These are phyloP conservation scores for Monopterus albus DNA, from an alignment of 2,113 vertebrate species.

Conservation along the genomic window DNA sequence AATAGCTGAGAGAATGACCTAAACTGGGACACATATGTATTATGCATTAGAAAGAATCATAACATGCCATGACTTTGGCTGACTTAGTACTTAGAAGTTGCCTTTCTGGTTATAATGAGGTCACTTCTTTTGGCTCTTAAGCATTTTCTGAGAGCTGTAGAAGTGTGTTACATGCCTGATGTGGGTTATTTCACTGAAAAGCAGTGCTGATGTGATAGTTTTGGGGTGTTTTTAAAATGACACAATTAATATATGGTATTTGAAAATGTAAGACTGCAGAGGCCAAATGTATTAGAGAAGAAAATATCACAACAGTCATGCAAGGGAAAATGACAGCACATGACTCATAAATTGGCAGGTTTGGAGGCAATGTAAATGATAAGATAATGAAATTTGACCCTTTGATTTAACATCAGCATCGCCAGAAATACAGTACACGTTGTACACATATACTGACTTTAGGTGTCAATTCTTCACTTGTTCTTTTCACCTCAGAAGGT, in stretches of 20 bases:
- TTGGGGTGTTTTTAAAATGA: slow-evolving; percentile 10
- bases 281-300: not conserved
- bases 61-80: slow-evolving; percentile 63
- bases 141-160: slow-evolving; percentile 35
- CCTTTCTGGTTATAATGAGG: slow-evolving; percentile 66
- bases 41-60: slow-evolving; percentile 68
- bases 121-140: slow-evolving; percentile 57
- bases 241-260: slow-evolving; percentile 9
- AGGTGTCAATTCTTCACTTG: not conserved
- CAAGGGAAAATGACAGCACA: slow-evolving; percentile 10
- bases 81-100: slow-evolving; percentile 57
- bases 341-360: not conserved
- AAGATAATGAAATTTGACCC: slow-evolving; percentile 40
- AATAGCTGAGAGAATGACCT: slow-evolving; percentile 44
- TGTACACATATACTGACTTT: not conserved
- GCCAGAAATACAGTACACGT: not conserved
- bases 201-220: slow-evolving; percentile 23
- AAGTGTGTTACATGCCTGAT: slow-evolving; percentile 14
- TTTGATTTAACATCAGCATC: slow-evolving; percentile 16
- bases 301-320: slow-evolving; percentile 21
- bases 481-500: slow-evolving; percentile 44
- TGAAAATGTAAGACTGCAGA: slow-evolving; percentile 10
- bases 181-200: slow-evolving; percentile 34
- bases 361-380: not conserved
- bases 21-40: slow-evolving; percentile 70